Conservation (phyloP, 1,140 invertebrate genomes). For the Musca vetustissima region DNA sequence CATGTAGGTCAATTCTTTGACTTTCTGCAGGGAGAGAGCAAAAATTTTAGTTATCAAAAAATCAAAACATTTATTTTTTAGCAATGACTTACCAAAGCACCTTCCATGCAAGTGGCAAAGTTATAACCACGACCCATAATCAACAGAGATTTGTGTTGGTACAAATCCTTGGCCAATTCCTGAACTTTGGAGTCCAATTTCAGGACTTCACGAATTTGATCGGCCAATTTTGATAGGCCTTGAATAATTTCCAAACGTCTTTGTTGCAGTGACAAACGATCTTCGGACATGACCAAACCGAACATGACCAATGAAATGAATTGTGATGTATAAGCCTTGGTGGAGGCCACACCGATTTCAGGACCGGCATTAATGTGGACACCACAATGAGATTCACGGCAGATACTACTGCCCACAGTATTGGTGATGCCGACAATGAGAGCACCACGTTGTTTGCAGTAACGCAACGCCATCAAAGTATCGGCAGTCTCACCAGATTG, state of each 20-base stretch:
- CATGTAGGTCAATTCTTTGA: conserved; percentile 99
- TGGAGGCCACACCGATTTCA: conserved; percentile 99
- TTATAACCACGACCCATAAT: conserved; percentile 99
- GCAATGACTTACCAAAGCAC: conserved; percentile 70
- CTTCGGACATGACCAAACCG: conserved; percentile 96
- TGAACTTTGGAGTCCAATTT: conserved; percentile 84
- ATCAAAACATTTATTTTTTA: not conserved
- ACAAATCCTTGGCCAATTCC: conserved; percentile 86
- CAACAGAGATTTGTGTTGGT: conserved; percentile 90
- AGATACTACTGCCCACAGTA: conserved; percentile 99
- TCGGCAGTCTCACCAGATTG: conserved; percentile 99
- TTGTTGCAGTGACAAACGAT: conserved; percentile 88
- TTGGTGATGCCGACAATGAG: conserved; percentile 99
- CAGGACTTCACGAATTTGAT: conserved; percentile 81
- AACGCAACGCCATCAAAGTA: conserved; percentile 90
- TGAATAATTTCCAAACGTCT: conserved; percentile 88
- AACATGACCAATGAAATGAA: conserved; percentile 99
- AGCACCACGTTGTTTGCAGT: conserved; percentile 96
- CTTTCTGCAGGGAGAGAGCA: conserved; percentile 65
- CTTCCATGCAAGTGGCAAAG: conserved; percentile 98
- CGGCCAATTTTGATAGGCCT: conserved; percentile 83
- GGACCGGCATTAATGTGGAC: conserved; percentile 99
- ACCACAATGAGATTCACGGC: conserved; percentile 97
- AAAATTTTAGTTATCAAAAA: not conserved
- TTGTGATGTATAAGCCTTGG: conserved; percentile 99